A percentile compares a stretch with the other conserved stretches of the same genome.
Evolutionary conservation across 2,797 vertebrate genomes (phyloP).

Genomic region (Phrynocephalus forsythii): DNA sequence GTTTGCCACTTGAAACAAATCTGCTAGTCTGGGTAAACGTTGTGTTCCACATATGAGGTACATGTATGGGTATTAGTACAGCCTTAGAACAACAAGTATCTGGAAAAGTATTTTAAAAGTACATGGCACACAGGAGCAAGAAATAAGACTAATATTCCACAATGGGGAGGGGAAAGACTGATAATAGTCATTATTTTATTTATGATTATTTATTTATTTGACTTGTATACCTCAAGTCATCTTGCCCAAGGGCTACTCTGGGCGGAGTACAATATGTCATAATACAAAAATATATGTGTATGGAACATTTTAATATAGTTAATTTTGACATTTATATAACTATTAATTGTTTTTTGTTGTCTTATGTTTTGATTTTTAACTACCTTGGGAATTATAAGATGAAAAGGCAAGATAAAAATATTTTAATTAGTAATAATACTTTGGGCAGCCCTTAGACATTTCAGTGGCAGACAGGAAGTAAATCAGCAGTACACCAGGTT

Average conservation of each 20-base stretch:
- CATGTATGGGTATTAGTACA: too few relatives aligned
- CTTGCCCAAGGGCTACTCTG: too few relatives aligned
- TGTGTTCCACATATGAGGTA: too few relatives aligned
- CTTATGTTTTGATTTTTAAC: slow-evolving; percentile 3
- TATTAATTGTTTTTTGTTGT: background rate
- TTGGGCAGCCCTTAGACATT: background rate
- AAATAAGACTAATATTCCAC: too few relatives aligned
- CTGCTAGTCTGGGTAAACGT: too few relatives aligned
- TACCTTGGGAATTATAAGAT: background rate
- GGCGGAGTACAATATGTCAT: too few relatives aligned
- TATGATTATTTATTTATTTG: too few relatives aligned
- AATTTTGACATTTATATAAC: background rate
- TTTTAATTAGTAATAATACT: background rate
- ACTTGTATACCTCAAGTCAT: too few relatives aligned
- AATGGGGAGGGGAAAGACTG: too few relatives aligned
- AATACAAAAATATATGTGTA: background rate
- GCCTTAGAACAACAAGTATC: too few relatives aligned
- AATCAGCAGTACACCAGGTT: background rate
- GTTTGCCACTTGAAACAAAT: background rate
- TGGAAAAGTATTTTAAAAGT: too few relatives aligned
- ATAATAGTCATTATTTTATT: background rate
- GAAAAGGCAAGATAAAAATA: background rate
- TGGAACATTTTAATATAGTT: background rate
- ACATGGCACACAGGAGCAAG: too few relatives aligned
- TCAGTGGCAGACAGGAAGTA: background rate